A percentile compares a stretch with the other conserved stretches of the same genome.
phyloP scores from a whole-genome alignment of 1,140 invertebrate genomes.

The Bombus superbus region DNA sequence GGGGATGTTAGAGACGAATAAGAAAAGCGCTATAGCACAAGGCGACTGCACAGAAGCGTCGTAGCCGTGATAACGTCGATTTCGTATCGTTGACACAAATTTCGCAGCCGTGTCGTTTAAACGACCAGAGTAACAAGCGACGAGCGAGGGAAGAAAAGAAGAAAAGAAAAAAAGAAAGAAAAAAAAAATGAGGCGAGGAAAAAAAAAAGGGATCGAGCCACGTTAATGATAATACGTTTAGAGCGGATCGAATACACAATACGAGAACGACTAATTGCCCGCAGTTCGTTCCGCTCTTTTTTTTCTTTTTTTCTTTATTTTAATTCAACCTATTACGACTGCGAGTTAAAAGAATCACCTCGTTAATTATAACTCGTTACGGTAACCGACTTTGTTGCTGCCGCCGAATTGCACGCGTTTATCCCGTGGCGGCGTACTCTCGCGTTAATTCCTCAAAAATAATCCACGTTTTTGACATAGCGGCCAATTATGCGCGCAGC shows the following conservation, averaged over 20 bases:
- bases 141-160: not conserved
- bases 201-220: not conserved
- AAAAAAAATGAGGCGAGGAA: not conserved
- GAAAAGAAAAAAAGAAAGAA: not conserved
- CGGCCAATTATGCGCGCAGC: conserved; percentile 9
- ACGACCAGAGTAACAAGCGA: not conserved
- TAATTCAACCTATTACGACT: conserved; percentile 11
- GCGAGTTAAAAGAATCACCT: not conserved
- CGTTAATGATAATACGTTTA: conserved; percentile 5
- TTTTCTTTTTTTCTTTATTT: not conserved
- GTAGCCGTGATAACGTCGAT: not conserved
- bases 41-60: no score
- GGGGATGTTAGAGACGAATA: no score
- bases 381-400: conserved; percentile 22
- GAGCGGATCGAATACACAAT: not conserved
- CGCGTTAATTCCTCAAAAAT: conserved; percentile 25
- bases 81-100: not conserved
- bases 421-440: not conserved
- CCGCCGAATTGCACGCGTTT: no score
- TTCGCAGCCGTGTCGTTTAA: not conserved
- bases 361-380: conserved; percentile 20
- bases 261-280: not conserved
- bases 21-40: no score
- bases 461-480: conserved; percentile 19
- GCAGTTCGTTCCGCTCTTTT: not conserved